These are phyloP conservation scores for Pentamera pediparva DNA, from an alignment of 53 echinoderm and acorn worm genomes.

Conservation along the genomic window DNA sequence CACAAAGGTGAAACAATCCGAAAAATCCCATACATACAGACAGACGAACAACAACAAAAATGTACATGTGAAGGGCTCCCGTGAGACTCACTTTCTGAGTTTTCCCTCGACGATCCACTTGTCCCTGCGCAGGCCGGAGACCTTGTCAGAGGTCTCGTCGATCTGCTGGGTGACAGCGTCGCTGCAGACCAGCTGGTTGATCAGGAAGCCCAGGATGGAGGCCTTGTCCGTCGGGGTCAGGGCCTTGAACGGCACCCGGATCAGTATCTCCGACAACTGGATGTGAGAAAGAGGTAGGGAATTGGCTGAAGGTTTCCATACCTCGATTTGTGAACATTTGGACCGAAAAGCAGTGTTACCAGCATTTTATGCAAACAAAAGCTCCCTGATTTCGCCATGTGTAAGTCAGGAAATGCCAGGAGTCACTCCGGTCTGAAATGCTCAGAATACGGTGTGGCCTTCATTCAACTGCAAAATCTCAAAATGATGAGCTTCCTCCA, in stretches of 20 bases:
- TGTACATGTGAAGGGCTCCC: not conserved
- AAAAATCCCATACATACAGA: not conserved
- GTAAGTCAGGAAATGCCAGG: no score
- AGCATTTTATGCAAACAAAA: no score
- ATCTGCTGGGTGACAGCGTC: constrained; percentile 74
- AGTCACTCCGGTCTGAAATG: no score
- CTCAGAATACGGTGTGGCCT: no score
- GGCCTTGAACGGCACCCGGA: constrained; percentile 79
- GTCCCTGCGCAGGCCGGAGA: constrained; percentile 81
- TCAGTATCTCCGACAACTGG: constrained; percentile 67
- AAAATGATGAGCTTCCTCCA: no score
- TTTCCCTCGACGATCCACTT: constrained; percentile 99
- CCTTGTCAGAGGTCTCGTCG: constrained; percentile 74
- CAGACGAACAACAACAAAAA: not conserved
- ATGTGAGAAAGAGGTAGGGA: not conserved
- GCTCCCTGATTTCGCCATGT: no score
- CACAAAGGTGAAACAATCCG: not conserved
- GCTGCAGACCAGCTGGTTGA: constrained; percentile 99
- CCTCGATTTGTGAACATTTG: no score
- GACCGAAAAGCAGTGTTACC: no score
- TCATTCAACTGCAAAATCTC: no score
- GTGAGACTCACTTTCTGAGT: constrained; percentile 82
- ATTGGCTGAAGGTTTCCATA: no score
- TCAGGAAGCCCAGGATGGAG: constrained; percentile 77
- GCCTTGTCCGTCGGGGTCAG: constrained; percentile 87